Percentiles rank a stretch among this genome's conserved stretches.
phyloP scores from a whole-genome alignment of 2,797 vertebrate species.

The Mus caroli region DNA sequence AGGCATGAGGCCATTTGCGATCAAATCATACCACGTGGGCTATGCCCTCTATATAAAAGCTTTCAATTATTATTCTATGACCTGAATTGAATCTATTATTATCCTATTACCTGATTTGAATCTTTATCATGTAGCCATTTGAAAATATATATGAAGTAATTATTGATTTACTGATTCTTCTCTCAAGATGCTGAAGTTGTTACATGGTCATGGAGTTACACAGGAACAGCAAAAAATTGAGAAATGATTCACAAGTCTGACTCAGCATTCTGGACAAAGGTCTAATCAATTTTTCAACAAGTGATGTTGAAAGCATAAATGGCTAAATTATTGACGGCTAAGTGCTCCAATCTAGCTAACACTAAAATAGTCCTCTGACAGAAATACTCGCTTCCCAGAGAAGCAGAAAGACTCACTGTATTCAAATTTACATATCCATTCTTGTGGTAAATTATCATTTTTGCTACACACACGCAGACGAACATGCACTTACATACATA shows the following conservation, averaged over 20 bases:
- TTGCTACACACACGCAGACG: background rate
- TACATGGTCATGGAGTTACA: background rate
- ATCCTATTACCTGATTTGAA: background rate
- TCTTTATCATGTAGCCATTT: background rate
- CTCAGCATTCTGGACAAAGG: slow-evolving; percentile 58
- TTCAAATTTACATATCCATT: slow-evolving; percentile 45
- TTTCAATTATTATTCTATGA: background rate
- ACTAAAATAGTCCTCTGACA: slow-evolving; percentile 40
- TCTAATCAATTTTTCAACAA: slow-evolving; percentile 68
- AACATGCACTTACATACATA: background rate
- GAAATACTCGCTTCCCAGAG: slow-evolving; percentile 26
- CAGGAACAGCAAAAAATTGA: background rate
- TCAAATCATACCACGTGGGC: background rate
- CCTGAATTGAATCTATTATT: background rate
- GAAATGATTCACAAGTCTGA: slow-evolving; percentile 58
- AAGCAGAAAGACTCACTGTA: slow-evolving; percentile 41
- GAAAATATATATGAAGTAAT: background rate
- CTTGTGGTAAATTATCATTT: background rate
- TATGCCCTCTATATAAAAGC: background rate
- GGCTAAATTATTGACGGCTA: slow-evolving; percentile 60
- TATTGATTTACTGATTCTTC: background rate
- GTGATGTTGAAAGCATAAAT: slow-evolving; percentile 64
- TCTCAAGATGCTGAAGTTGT: slow-evolving; percentile 5
- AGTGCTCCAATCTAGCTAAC: slow-evolving; percentile 22
- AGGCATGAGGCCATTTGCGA: background rate